Evolutionary conservation across 2,888 invertebrate genomes (phyloP), one percentile per base, ranked within the genome.

Genomic region (Mesorhabditis belari): DNA sequence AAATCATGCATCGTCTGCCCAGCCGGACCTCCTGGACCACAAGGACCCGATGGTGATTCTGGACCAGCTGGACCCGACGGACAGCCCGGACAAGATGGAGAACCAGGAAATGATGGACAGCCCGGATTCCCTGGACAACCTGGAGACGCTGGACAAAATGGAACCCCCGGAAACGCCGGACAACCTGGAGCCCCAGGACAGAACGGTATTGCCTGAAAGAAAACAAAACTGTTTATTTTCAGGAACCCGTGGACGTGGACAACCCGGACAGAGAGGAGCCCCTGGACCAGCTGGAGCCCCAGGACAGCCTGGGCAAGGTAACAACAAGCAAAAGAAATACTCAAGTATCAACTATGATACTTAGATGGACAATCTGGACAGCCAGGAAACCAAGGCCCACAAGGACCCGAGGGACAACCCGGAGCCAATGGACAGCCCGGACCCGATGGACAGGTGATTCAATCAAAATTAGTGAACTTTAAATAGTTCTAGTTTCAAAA

Each of bases 31-130:
- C 61, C 59, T 29, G 64, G 63, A 28, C 64, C 65, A 35, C 44
- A 35, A n/a, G 61, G 61, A 17, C 61, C 56, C 1, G 28, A 61
- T 12, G 53, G 61, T n/a, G 19, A 17, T 25, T 2, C 27, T 12
- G 60, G 64, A 4, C 53, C 66, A 61, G 57, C 65, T 29, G 62
- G 70, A 52, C 65, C 57, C 51, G 62, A 60, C 55, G 64, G 65
- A 49, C 51, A 62, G 53, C 64, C 66, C 52, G 69, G 65, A n/a
- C 60, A 63, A 59, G 60, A 60, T 5, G 64, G 65, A 56, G 61
- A 55, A 56, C 54, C 65, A 21, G 69, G 69, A 57, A 63, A 62
- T 54, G 27, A 62, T 23, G 69, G 69, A 55, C 60, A 66, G 53
- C 58, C 67, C 24, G 69, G 69, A 52, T 44, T 52, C 3, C 64